Evolutionary conservation across 2,113 vertebrate species (phyloP).

Genomic region (Hemichromis elongatus): DNA sequence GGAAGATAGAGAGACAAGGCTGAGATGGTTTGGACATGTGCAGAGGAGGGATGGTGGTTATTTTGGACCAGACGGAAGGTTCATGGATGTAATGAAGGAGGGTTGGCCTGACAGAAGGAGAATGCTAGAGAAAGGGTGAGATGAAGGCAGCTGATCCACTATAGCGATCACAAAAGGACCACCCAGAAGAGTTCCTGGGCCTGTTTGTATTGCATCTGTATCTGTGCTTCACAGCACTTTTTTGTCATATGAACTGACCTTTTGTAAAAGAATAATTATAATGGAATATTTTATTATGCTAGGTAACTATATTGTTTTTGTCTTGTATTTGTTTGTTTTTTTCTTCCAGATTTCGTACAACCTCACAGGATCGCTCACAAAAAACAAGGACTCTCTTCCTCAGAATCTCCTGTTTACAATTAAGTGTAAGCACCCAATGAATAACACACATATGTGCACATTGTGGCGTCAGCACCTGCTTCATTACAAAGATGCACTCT

Average conservation of each 20-base stretch:
- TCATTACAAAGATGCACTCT: constrained; percentile 43
- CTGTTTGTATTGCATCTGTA: background rate
- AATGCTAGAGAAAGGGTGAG: background rate
- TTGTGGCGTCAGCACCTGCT: constrained; percentile 43
- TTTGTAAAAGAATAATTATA: background rate
- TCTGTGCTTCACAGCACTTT: background rate
- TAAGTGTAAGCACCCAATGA: constrained; percentile 84
- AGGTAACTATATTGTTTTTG: background rate
- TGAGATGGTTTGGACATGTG: background rate
- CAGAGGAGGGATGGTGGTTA: background rate
- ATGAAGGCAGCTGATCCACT: background rate
- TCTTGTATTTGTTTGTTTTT: constrained; percentile 24
- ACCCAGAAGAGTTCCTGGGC: background rate
- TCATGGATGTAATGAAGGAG: background rate
- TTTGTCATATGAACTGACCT: background rate
- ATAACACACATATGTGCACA: constrained; percentile 29
- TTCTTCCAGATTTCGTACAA: constrained; percentile 85
- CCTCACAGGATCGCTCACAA: constrained; percentile 82
- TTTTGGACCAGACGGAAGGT: background rate
- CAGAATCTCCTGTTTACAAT: constrained; percentile 91
- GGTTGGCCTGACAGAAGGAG: background rate
- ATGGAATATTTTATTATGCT: background rate
- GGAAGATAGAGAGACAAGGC: background rate
- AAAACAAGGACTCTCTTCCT: constrained; percentile 90
- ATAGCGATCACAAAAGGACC: background rate